Evolutionary conservation across 30 jellyfish, hydroid and myxozoan genomes (phyloP).

Genomic region (Haliclystus octoradiatus): DNA sequence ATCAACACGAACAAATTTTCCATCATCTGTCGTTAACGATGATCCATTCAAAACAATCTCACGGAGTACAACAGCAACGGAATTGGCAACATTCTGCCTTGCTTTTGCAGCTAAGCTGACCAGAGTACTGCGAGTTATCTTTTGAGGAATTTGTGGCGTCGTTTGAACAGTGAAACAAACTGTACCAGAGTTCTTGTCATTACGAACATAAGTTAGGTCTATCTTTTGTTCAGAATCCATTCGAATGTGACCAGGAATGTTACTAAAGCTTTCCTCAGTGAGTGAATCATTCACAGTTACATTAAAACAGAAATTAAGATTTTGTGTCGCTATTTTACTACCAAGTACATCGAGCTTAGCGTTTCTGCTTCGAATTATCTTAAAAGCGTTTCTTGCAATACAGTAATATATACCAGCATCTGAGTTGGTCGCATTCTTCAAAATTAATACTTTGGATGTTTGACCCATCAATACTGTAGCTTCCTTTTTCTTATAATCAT

Average conservation of each 20-base stretch:
- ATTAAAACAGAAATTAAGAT: not conserved
- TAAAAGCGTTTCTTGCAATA: slow-evolving; percentile 17
- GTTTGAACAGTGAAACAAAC: not conserved
- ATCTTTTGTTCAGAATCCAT: not conserved
- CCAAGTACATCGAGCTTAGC: slow-evolving; percentile 24
- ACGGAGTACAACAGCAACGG: not conserved
- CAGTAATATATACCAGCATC: slow-evolving; percentile 26
- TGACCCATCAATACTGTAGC: not conserved
- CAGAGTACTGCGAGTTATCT: not conserved
- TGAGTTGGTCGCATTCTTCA: not conserved
- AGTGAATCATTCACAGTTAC: not conserved
- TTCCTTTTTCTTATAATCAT: not conserved
- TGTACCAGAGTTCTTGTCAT: not conserved
- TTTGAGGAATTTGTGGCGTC: not conserved
- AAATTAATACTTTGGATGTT: not conserved
- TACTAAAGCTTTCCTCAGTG: not conserved
- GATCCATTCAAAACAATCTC: not conserved
- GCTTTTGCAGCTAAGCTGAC: slow-evolving; percentile 7
- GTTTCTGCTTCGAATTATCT: slow-evolving; percentile 2
- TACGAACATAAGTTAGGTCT: too few relatives aligned
- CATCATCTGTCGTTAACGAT: not conserved
- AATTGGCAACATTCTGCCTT: slow-evolving; percentile 12
- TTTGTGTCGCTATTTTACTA: not conserved
- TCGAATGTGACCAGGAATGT: not conserved
- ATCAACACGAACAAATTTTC: slow-evolving; percentile 3